Evolutionary conservation across 2,797 vertebrate species (phyloP), one percentile per base, ranked within the genome.

Genomic region (Rhinichthys osculus): DNA sequence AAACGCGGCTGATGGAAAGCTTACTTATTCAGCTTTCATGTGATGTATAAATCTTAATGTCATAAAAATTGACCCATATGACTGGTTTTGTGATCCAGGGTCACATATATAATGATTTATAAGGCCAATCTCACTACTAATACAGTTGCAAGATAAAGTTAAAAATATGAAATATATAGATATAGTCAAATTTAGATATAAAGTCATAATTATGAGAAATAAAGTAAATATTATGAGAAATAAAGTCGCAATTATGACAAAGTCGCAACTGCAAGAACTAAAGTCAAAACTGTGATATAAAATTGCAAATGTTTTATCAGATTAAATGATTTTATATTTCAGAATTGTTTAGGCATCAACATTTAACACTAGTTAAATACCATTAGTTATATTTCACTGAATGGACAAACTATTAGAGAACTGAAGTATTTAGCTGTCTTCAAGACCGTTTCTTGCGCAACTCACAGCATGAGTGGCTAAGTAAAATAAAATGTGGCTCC

Each of bases 331-430:
- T 17, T 33, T n/a, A 7, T n/a, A 59, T 79, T 71, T 69, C 17
- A 71, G 14, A 33, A 52, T 19, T 33, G 23, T 82, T 79, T 52
- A 74, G 70, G 44, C 38, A 47, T 66, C 23, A 81, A 50, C 47
- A 80, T 71, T 85, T 82, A 73, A 33, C 62, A 62, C 67, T 42
- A 59, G 9, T 59, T 59, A 66, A 64, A 30, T 16, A 11, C 21
- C 33, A 73, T 84, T 88, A 73, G 23, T 78, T n/a, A 83, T 19
- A 16, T 59, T 85, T 77, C 57, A 76, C 70, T 85, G 59, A 78
- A 74, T 66, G 7, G 7, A 40, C 21, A 71, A 78, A 69, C 40
- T 47, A 78, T 59, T 87, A 67, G 64, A 72, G 70, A 71, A 86
- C 52, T 66, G 47, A 62, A 70, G 73, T 84, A 30, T 72, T 82